phyloP scores from a whole-genome alignment of 1,140 invertebrate genomes.

The Chironomus tepperi region DNA sequence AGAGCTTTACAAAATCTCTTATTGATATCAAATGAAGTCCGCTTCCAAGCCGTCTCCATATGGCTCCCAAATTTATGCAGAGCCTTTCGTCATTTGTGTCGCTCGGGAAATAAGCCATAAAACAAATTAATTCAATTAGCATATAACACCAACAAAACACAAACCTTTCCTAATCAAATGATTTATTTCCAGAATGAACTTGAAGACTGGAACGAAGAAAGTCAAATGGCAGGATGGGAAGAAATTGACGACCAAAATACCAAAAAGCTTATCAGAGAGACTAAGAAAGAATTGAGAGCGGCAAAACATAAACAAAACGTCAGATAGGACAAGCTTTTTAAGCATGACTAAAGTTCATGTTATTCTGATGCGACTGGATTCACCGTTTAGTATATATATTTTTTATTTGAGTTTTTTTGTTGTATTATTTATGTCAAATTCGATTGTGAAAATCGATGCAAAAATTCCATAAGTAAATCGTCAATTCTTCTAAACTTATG shows the following conservation, averaged over 20 bases:
- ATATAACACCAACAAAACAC: too few relatives aligned
- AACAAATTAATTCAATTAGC: too few relatives aligned
- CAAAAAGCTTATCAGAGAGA: slow-evolving; percentile 37
- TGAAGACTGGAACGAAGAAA: slow-evolving; percentile 39
- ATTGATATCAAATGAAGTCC: too few relatives aligned
- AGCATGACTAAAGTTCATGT: background rate
- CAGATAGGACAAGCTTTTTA: background rate
- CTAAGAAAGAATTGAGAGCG: slow-evolving; percentile 36
- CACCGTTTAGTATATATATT: background rate
- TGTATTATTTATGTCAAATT: background rate
- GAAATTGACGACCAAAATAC: slow-evolving; percentile 38
- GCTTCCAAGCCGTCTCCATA: too few relatives aligned
- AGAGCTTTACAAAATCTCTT: too few relatives aligned
- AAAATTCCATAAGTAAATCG: background rate
- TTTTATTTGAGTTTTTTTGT: background rate
- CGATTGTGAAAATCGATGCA: background rate
- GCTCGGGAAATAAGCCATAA: too few relatives aligned
- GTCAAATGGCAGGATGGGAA: slow-evolving; percentile 36
- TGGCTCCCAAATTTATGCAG: too few relatives aligned
- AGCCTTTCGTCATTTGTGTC: too few relatives aligned
- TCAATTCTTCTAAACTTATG: background rate
- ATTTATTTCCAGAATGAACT: slow-evolving; percentile 34
- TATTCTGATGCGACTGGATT: background rate
- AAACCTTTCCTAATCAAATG: too few relatives aligned
- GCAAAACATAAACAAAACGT: slow-evolving; percentile 27